A percentile compares a stretch with the other conserved stretches of the same genome.
These are phyloP conservation scores for Smutsia temminckii DNA, from an alignment of 2,797 vertebrate species.

Conservation along the genomic window DNA sequence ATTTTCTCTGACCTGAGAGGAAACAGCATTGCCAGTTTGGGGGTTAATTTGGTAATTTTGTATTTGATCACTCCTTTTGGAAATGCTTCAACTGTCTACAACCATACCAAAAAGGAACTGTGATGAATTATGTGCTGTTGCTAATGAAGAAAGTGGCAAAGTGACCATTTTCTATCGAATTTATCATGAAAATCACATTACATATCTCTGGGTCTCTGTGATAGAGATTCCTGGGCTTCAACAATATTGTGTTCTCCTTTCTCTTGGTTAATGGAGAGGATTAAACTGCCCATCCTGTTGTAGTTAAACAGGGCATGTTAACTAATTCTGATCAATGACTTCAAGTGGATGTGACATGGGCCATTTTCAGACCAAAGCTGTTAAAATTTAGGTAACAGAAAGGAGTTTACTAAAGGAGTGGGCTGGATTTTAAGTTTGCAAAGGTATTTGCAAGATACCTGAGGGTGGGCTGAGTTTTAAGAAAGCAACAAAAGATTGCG, in stretches of 20 bases:
- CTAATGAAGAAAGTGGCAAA: not conserved
- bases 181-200: not conserved
- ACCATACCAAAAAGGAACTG: not conserved
- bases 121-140: not conserved
- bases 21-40: conserved; percentile 41
- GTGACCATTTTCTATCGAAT: not conserved
- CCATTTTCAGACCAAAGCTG: not conserved
- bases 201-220: not conserved
- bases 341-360: not conserved
- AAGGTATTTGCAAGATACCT: not conserved
- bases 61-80: conserved; percentile 40
- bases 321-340: not conserved
- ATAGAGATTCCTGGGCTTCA: not conserved
- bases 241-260: not conserved
- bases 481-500: not conserved
- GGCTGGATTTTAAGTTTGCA: not conserved
- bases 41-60: conserved; percentile 62
- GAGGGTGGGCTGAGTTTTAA: not conserved
- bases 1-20: conserved; percentile 23
- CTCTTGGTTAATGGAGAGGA: not conserved
- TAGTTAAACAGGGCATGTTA: not conserved
- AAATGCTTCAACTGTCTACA: not conserved
- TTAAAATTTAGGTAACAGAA: not conserved
- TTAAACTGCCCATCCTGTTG: not conserved
- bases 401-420: not conserved